Conservation (phyloP, 2,113 vertebrate genomes). For the Zapus hudsonius region DNA sequence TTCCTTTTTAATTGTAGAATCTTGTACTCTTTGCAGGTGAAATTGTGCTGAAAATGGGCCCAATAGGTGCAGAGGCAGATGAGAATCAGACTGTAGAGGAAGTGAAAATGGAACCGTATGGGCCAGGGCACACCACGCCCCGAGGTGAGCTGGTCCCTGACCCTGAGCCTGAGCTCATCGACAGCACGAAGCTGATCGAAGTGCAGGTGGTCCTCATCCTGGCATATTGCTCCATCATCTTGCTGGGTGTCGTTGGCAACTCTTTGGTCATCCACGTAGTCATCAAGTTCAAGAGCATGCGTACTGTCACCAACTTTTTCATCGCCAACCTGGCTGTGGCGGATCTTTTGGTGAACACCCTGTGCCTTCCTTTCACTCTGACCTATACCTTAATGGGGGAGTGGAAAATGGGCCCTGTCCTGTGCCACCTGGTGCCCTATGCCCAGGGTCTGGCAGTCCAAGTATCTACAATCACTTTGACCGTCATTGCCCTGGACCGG, state of each 20-base stretch:
- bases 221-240: slow-evolving; percentile 94
- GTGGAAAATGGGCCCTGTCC: slow-evolving; percentile 93
- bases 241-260: slow-evolving; percentile 94
- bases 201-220: slow-evolving; percentile 93
- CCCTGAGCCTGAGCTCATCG: slow-evolving; percentile 87
- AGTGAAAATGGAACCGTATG: slow-evolving; percentile 78
- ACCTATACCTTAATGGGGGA: slow-evolving; percentile 92
- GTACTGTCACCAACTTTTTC: slow-evolving; percentile 96
- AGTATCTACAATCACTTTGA: slow-evolving; percentile 95
- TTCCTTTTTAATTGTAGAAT: slow-evolving; percentile 30
- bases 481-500: slow-evolving; percentile 95
- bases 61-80: slow-evolving; percentile 81
- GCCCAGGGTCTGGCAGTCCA: slow-evolving; percentile 95
- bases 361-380: slow-evolving; percentile 95
- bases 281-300: slow-evolving; percentile 94
- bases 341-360: slow-evolving; percentile 93
- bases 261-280: slow-evolving; percentile 95
- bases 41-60: slow-evolving; percentile 78
- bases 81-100: slow-evolving; percentile 86
- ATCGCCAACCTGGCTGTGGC: slow-evolving; percentile 95
- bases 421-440: slow-evolving; percentile 94
- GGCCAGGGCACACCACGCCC: slow-evolving; percentile 74
- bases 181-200: slow-evolving; percentile 92
- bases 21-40: not conserved
- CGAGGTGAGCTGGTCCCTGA: slow-evolving; percentile 79